Conservation (phyloP, 1,140 invertebrate species). For the Oncopeltus fasciatus region DNA sequence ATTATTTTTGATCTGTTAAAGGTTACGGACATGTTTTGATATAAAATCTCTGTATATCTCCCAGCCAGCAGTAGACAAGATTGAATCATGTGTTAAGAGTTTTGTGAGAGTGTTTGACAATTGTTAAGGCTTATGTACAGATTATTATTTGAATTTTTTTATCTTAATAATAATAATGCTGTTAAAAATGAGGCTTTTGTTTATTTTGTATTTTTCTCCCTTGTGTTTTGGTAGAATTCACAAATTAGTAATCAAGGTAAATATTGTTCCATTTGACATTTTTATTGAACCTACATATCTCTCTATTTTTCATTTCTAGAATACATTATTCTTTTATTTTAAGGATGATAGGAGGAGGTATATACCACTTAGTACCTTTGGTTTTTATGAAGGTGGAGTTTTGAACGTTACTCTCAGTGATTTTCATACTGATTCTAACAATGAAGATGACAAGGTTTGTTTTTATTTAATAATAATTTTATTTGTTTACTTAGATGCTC, state of each 20-base stretch:
- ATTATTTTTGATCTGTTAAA: no score
- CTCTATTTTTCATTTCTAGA: no score
- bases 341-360: conserved; percentile 74
- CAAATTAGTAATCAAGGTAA: conserved; percentile 11
- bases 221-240: conserved; percentile 4
- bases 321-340: not conserved
- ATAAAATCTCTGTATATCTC: no score
- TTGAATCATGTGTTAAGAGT: no score
- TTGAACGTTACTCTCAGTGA: conserved; percentile 63
- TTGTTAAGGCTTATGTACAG: no score
- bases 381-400: conserved; percentile 71
- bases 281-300: not conserved
- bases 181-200: no score
- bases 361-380: conserved; percentile 81
- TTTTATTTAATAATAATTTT: not conserved
- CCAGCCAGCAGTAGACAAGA: no score
- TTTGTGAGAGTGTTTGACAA: no score
- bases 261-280: not conserved
- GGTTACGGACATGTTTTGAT: no score
- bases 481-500: no score
- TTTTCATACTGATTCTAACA: conserved; percentile 43
- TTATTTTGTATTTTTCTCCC: not conserved
- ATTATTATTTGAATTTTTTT: no score
- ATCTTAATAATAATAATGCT: no score
- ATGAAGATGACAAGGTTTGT: conserved; percentile 45